Conservation (phyloP, 64 coral and sea anemone genomes). For the Stylophora pistillata region DNA sequence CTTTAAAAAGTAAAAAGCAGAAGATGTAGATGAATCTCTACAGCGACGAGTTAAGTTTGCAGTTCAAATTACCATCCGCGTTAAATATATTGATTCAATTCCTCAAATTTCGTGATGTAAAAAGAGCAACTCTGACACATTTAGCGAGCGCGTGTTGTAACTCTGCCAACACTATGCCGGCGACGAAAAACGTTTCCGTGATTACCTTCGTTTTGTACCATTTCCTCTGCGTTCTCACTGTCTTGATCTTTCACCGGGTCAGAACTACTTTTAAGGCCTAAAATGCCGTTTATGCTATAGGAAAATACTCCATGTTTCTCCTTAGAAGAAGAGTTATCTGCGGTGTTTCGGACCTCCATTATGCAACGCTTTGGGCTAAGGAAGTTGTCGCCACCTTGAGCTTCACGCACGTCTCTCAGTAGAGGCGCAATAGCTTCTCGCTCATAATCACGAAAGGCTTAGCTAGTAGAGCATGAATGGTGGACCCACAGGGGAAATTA, state of each 20-base stretch:
- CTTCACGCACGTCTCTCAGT: not conserved
- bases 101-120: not conserved
- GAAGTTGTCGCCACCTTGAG: slow-evolving; percentile 5
- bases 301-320: slow-evolving; percentile 44
- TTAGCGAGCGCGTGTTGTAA: not conserved
- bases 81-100: not conserved
- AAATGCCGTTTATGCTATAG: slow-evolving; percentile 79
- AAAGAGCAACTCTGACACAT: not conserved
- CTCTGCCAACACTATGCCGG: not conserved
- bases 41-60: not conserved
- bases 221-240: slow-evolving; percentile 8
- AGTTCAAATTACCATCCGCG: not conserved
- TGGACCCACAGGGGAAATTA: slow-evolving; percentile 48
- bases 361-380: not conserved
- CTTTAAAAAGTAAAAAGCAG: not conserved
- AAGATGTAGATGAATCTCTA: not conserved
- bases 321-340: not conserved
- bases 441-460: slow-evolving; percentile 17
- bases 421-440: not conserved
- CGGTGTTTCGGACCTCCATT: slow-evolving; percentile 19
- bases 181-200: not conserved
- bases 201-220: slow-evolving; percentile 21
- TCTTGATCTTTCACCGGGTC: not conserved
- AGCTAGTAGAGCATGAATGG: slow-evolving; percentile 6
- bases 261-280: slow-evolving; percentile 50